Conservation (phyloP, 2,797 vertebrate species). For the Sebastolobus altivelis region DNA sequence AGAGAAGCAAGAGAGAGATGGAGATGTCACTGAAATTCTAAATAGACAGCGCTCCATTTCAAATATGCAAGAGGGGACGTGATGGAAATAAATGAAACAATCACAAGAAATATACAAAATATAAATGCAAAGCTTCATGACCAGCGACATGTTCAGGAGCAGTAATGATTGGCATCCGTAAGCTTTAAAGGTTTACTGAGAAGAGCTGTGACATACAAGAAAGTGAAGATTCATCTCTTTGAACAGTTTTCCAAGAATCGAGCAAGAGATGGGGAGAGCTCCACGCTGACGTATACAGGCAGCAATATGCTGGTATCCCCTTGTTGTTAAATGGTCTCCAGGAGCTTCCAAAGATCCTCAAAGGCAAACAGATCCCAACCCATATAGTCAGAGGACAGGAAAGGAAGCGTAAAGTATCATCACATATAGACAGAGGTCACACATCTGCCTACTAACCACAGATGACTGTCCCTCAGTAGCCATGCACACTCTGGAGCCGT, state of each 20-base stretch:
- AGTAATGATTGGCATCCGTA: not conserved
- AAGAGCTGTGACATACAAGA: not conserved
- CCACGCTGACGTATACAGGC: not conserved
- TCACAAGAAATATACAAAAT: slow-evolving; percentile 1
- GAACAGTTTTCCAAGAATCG: slow-evolving; percentile 7
- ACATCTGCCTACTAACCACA: slow-evolving; percentile 63
- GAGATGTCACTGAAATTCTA: slow-evolving; percentile 62
- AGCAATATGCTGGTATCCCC: not conserved
- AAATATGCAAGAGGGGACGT: not conserved
- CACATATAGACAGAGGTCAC: slow-evolving; percentile 18
- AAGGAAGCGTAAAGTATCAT: not conserved
- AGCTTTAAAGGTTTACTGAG: slow-evolving; percentile 23
- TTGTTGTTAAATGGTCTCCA: not conserved
- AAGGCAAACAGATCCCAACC: not conserved
- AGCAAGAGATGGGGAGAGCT: not conserved
- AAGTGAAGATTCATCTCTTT: not conserved
- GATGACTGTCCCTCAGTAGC: not conserved
- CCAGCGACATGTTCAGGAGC: not conserved
- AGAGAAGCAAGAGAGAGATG: slow-evolving; percentile 63
- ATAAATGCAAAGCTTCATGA: not conserved
- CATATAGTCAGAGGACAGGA: not conserved
- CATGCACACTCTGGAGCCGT: not conserved
- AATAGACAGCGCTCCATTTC: slow-evolving; percentile 19
- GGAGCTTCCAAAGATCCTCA: not conserved
- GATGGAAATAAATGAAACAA: slow-evolving; percentile 35